Percentiles rank a stretch among this genome's conserved stretches.
These are phyloP conservation scores for Megalops atlanticus DNA, from an alignment of 2,113 vertebrate species.

Conservation along the genomic window DNA sequence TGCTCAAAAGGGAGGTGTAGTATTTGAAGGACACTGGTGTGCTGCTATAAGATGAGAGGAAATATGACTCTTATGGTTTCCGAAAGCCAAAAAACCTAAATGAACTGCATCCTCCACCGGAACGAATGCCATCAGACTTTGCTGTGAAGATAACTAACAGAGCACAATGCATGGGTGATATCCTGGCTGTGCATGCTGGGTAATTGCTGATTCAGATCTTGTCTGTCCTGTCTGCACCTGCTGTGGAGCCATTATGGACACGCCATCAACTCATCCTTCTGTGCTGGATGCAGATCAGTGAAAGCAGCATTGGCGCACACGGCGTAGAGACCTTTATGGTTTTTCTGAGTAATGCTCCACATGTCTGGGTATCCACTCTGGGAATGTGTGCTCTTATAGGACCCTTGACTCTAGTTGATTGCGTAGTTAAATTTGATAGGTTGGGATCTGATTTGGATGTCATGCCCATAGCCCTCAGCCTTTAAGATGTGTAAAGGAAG, in stretches of 20 bases:
- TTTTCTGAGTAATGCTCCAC: neutral
- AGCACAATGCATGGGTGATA: constrained; percentile 14
- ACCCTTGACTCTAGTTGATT: too few relatives aligned
- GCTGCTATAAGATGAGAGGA: neutral
- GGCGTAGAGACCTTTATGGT: neutral
- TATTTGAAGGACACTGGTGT: neutral
- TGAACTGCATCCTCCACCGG: neutral
- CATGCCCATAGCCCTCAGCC: too few relatives aligned
- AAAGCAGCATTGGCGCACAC: neutral
- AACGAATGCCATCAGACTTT: neutral
- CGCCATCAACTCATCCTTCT: neutral
- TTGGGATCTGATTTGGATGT: too few relatives aligned
- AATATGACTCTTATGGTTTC: neutral
- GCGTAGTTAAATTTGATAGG: too few relatives aligned
- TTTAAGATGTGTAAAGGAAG: neutral
- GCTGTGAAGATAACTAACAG: constrained; percentile 4
- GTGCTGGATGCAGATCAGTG: neutral
- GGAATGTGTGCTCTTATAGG: neutral
- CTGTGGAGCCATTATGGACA: neutral
- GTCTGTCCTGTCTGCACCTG: neutral
- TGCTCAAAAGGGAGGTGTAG: neutral
- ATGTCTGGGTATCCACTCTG: neutral
- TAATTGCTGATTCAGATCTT: neutral
- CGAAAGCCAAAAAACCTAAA: neutral
- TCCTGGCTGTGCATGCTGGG: constrained; percentile 16